Evolutionary conservation across 2,888 invertebrate genomes (phyloP).

Genomic region (Hermodice carunculata): DNA sequence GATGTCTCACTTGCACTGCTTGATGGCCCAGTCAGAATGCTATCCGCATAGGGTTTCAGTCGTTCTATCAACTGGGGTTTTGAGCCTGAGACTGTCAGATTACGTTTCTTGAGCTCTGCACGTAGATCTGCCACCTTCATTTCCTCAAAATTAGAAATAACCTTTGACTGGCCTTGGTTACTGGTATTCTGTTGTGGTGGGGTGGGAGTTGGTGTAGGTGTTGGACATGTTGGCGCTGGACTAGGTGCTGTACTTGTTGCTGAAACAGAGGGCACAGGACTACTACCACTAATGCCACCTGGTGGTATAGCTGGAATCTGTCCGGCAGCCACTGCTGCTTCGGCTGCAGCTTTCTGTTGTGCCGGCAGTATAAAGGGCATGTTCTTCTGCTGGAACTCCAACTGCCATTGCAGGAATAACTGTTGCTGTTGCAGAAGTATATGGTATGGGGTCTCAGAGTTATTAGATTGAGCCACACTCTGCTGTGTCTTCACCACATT

Average conservation of each 20-base stretch:
- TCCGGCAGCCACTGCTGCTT: background rate
- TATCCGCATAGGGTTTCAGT: slow-evolving; percentile 76
- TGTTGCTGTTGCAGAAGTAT: slow-evolving; percentile 88
- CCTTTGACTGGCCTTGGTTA: slow-evolving; percentile 39
- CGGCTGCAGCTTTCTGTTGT: slow-evolving; percentile 10
- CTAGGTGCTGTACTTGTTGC: slow-evolving; percentile 34
- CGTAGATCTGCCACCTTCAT: slow-evolving; percentile 97
- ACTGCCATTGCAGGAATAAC: slow-evolving; percentile 87
- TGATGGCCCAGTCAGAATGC: slow-evolving; percentile 40
- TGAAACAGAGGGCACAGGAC: slow-evolving; percentile 78
- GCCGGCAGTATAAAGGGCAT: slow-evolving; percentile 41
- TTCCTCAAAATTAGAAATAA: slow-evolving; percentile 88
- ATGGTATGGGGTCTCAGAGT: slow-evolving; percentile 28
- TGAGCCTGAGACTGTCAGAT: slow-evolving; percentile 94
- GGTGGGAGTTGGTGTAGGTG: slow-evolving; percentile 11
- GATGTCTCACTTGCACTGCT: background rate
- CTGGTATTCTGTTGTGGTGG: background rate
- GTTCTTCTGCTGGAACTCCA: slow-evolving; percentile 83
- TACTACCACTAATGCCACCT: no score
- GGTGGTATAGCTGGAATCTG: no score
- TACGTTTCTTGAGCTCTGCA: slow-evolving; percentile 92
- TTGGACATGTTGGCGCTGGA: background rate
- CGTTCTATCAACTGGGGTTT: slow-evolving; percentile 96
- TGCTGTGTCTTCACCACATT: slow-evolving; percentile 83
- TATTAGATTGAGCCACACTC: background rate